A percentile compares a stretch with the other conserved stretches of the same genome.
These are phyloP conservation scores for Macrosoma leucophasiata DNA, from an alignment of 2,888 invertebrate genomes.

Conservation along the genomic window DNA sequence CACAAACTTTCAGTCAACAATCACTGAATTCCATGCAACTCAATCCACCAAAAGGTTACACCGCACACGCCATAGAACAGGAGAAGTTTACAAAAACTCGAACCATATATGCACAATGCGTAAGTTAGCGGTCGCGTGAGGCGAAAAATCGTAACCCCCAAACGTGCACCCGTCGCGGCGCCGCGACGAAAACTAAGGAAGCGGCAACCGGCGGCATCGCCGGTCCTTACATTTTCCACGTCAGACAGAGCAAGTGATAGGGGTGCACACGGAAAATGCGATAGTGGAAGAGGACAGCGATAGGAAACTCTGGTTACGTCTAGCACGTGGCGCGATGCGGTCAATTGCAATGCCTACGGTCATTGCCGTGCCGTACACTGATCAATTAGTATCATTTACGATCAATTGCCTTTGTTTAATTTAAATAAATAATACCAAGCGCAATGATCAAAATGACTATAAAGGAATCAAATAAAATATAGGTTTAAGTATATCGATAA, in stretches of 20 bases:
- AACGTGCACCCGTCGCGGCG: conserved; percentile 41
- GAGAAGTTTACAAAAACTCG: conserved; percentile 33
- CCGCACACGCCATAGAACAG: conserved; percentile 10
- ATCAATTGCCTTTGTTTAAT: neutral
- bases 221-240: conserved; percentile 60
- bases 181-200: conserved; percentile 58
- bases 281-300: too few relatives aligned
- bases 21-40: neutral
- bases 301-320: conserved; percentile 34
- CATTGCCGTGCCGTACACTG: conserved; percentile 64
- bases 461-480: neutral
- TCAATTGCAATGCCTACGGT: conserved; percentile 67
- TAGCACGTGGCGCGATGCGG: conserved; percentile 68
- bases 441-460: neutral
- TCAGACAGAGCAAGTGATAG: conserved; percentile 38
- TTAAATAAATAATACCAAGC: neutral
- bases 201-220: conserved; percentile 29
- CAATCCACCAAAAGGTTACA: conserved; percentile 1
- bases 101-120: conserved; percentile 27
- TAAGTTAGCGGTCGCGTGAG: conserved; percentile 33
- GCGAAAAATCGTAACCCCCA: conserved; percentile 30
- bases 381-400: conserved; percentile 35
- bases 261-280: too few relatives aligned
- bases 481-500: too few relatives aligned
- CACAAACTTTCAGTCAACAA: neutral